A percentile compares a stretch with the other conserved stretches of the same genome.
phyloP scores from a whole-genome alignment of 2,888 invertebrate species.

The Lycocerus yunnanus region DNA sequence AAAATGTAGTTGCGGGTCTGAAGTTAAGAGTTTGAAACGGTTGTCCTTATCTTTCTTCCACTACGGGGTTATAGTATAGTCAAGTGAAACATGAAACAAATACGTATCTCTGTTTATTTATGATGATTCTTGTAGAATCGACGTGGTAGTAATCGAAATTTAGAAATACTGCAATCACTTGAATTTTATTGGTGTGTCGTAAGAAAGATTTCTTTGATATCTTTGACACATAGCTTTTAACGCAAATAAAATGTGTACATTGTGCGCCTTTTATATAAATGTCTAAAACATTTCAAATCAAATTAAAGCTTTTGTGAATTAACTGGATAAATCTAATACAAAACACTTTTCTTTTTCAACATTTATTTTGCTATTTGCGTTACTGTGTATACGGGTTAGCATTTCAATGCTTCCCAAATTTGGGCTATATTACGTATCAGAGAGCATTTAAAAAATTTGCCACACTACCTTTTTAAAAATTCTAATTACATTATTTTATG shows the following conservation, averaged over 20 bases:
- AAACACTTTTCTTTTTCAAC: background rate
- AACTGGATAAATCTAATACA: background rate
- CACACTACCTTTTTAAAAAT: too few species aligned
- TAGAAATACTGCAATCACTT: conserved; percentile 45
- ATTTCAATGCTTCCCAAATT: background rate
- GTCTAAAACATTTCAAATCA: conserved; percentile 1
- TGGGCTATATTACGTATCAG: background rate
- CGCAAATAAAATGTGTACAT: conserved; percentile 8
- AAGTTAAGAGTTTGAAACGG: conserved; percentile 41
- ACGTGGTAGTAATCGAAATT: conserved; percentile 39
- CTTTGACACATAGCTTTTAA: conserved; percentile 30
- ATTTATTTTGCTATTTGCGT: background rate
- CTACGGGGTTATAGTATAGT: conserved; percentile 40
- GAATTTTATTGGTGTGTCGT: conserved; percentile 42
- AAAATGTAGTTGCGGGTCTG: conserved; percentile 49
- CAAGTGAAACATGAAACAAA: conserved; percentile 36
- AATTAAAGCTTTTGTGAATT: background rate
- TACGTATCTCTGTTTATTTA: conserved; percentile 38
- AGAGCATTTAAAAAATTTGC: too few species aligned
- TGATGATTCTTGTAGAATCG: conserved; percentile 38
- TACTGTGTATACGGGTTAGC: background rate
- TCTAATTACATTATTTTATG: background rate
- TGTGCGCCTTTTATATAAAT: conserved; percentile 5
- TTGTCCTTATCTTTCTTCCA: conserved; percentile 42
- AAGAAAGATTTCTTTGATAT: conserved; percentile 35